Evolutionary conservation across 2,888 invertebrate genomes (phyloP), one percentile per base, ranked within the genome.

Genomic region (Junonia oenone): DNA sequence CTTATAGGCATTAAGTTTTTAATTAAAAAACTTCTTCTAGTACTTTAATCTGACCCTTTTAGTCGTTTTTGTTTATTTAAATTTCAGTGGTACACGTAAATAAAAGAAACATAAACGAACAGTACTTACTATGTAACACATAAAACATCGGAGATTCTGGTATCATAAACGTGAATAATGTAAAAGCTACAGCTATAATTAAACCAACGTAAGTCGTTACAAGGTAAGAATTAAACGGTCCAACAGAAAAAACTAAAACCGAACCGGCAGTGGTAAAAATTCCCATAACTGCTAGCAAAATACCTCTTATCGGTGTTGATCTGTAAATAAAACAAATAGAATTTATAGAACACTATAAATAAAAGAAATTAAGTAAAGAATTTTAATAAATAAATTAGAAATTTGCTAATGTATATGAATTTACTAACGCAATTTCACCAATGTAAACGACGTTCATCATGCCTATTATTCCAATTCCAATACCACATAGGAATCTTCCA

Each of bases 271-370:
- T 72, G 33, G 49, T 54, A 14, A 67, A 73, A 13, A 75, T 63
- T 4, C 69, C 76, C 0, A 72, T 67, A 0, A 65, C 59, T 0
- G 76, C 69, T 0, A 80, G 52, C 0, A 80, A 52, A 2, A 73
- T 67, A 0, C 80, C 79, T 65, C 79, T 61, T 1, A 77, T 68
- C 15, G 68, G 65, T 3, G 76, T 71, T 2, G 78, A 76, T 38
- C 77, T 79, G 63, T 31, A 69, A 72, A 51, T 2, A 38, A 19
- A 50, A 26, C 6, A 27, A 31, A 9, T n/a, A n/a, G n/a, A n/a
- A n/a, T n/a, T n/a, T n/a, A n/a, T n/a, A n/a, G n/a, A n/a, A n/a
- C n/a, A n/a, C n/a, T n/a, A n/a, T n/a, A n/a, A n/a, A n/a, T n/a
- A n/a, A n/a, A n/a, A n/a, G n/a, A n/a, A n/a, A n/a, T n/a, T n/a